Conservation (phyloP, 1,140 invertebrate species). For the Brachionus rubens region DNA sequence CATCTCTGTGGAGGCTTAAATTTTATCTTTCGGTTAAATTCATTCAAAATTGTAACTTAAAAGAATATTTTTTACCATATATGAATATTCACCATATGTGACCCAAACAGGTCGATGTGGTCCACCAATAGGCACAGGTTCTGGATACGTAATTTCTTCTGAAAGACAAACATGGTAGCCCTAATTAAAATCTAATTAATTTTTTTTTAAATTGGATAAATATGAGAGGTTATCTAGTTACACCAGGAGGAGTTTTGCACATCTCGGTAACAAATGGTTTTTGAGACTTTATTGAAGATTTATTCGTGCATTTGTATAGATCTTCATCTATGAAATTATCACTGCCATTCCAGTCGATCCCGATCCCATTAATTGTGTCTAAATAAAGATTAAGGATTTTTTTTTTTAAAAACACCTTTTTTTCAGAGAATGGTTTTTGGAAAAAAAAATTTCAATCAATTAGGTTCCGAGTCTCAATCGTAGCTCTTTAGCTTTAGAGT, state of each 20-base stretch:
- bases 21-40: background rate
- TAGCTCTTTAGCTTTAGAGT: too few relatives aligned
- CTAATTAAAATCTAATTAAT: too few relatives aligned
- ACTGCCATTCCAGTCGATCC: slow-evolving; percentile 12
- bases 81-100: slow-evolving; percentile 43
- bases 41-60: background rate
- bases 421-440: too few relatives aligned
- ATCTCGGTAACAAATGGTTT: background rate
- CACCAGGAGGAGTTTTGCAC: background rate
- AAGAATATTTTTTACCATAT: slow-evolving; percentile 38
- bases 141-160: slow-evolving; percentile 5
- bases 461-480: too few relatives aligned
- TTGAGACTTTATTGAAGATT: background rate
- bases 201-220: background rate
- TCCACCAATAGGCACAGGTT: slow-evolving; percentile 23
- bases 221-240: background rate
- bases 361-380: slow-evolving; percentile 41
- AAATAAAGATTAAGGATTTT: background rate
- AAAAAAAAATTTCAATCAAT: too few relatives aligned
- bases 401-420: background rate
- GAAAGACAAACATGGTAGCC: slow-evolving; percentile 24
- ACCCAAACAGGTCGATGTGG: slow-evolving; percentile 45
- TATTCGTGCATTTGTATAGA: background rate
- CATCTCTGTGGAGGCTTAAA: slow-evolving; percentile 41
- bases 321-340: background rate